Evolutionary conservation across 1,140 invertebrate species (phyloP), one percentile per base, ranked within the genome.

Genomic region (Drosophila rufa): DNA sequence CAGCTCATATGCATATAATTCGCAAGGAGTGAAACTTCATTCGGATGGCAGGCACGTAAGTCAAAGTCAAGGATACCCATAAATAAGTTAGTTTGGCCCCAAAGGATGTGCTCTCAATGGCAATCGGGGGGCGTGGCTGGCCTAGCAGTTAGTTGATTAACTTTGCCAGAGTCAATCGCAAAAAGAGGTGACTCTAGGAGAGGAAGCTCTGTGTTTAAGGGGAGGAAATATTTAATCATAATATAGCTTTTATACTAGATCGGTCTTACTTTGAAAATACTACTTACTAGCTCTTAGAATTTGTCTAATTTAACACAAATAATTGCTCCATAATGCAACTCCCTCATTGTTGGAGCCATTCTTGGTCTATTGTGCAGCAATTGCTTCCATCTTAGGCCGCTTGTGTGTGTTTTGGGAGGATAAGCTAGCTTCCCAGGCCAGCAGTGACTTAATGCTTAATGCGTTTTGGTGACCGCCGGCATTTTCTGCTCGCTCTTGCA

Each of bases 391-490:
- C 19, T 45, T 36, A 25, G 38, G 17, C 12, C 7, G 2, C 14
- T 67, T 30, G 30, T 38, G 27, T 38, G 64, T 19, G 48, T n/a
- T 30, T 30, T 15, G 15, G 15, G 4, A 25, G 12, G 19, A 55
- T 19, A 14, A 22, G 17, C 50, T 33, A 7, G 25, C 12, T 25
- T 14, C 11, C 6, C 25, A n/a, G 48, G n/a, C 27, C 66, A 70
- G 67, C 71, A 66, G 70, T 67, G 69, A 71, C 33, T 15, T 55
- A 55, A 25, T 70, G 75, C 53, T 69, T 75, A 82, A 86, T 86
- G 69, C 67, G 64, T 86, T 87, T 82, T 73, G 74, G 64, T 81
- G 57, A 67, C 82, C 82, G 50, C 45, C 51, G 71, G 70, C 83
- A 79, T 62, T 86, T 66, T 60, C 51, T 61, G 53, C 43, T 53